Base-by-base conservation (phyloP, 2,113 vertebrate genomes). In the Brevimyrus niger region DNA sequence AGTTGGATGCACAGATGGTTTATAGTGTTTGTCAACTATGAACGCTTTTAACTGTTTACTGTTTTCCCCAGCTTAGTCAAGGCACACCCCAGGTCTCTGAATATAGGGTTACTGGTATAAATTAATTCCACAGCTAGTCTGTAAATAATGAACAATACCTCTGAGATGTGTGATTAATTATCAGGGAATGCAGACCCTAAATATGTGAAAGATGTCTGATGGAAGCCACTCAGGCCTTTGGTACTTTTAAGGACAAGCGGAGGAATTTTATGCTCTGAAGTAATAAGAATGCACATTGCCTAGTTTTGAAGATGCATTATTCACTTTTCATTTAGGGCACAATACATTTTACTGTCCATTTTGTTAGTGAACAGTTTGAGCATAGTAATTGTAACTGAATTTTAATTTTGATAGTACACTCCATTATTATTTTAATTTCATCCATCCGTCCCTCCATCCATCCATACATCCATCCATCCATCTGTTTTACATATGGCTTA, bases 121-220 rank as follows among this genome's bases (percentile, higher is more conserved):
- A 76, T 69, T 7, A 35, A 73, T 69, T 73, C 69, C 21, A 21
- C 46, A 48, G 83, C n/a, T 89, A 47, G 47, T 86, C 47, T 89
- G 58, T 69, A 58, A 89, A 86, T 76, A 87, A 86, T 89, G 89
- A 89, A 87, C 89, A 51, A 44, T 84, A 51, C 58, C 47, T 19
- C 35, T 42, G 19, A 51, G 87, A 76, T 89, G 35, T 76, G 47
- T 50, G 69, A 80, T 80, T 89, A 87, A 87, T 89, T 87, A 89
- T 87, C 80, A 10, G 46, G 35, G 23, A 47, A 61, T 51, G 3
- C 19, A 76, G 19, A 19, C 48, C 50, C 2, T 48, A 87, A 85
- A 87, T n/a, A 53, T 53, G 47, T 90, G 46, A 90, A 80, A 90
- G 89, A 35, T 38, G 47, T 87, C 47, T 87, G 89, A 89, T 89